These are phyloP conservation scores for Chloroceryle aenea DNA, from an alignment of 2,113 vertebrate genomes.

Conservation along the genomic window DNA sequence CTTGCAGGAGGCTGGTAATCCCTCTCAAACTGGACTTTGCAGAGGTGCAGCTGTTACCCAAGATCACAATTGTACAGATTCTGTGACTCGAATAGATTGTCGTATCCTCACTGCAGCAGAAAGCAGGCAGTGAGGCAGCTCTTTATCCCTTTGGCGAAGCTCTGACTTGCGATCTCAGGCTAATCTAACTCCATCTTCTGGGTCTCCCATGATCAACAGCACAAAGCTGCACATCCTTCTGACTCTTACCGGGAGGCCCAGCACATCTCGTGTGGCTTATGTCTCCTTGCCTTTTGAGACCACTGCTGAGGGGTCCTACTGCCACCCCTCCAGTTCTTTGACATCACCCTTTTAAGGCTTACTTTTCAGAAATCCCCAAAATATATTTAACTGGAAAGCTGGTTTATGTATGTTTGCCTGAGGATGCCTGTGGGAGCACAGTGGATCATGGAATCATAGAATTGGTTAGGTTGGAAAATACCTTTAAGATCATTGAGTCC, in stretches of 20 bases:
- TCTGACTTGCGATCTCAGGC: not conserved
- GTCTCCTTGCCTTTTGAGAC: not conserved
- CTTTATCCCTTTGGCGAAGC: not conserved
- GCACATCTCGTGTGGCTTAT: accelerated
- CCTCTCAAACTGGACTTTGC: not conserved
- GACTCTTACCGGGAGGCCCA: not conserved
- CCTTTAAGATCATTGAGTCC: not conserved
- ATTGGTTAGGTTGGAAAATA: not conserved
- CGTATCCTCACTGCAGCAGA: not conserved
- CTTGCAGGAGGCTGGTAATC: not conserved
- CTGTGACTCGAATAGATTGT: not conserved
- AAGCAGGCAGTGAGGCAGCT: not conserved
- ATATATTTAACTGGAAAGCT: not conserved
- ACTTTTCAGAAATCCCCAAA: not conserved
- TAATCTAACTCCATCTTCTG: not conserved
- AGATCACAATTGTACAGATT: not conserved
- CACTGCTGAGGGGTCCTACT: not conserved
- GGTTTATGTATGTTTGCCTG: not conserved
- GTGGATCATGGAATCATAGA: not conserved
- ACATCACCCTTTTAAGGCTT: not conserved
- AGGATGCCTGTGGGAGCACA: not conserved
- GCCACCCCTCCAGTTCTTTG: not conserved
- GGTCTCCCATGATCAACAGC: accelerated
- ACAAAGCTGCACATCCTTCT: not conserved
- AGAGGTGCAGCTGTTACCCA: not conserved